Percentiles rank a stretch among this genome's conserved stretches.
Conservation (phyloP, 2,113 vertebrate genomes). For the Centropus unirufus region DNA sequence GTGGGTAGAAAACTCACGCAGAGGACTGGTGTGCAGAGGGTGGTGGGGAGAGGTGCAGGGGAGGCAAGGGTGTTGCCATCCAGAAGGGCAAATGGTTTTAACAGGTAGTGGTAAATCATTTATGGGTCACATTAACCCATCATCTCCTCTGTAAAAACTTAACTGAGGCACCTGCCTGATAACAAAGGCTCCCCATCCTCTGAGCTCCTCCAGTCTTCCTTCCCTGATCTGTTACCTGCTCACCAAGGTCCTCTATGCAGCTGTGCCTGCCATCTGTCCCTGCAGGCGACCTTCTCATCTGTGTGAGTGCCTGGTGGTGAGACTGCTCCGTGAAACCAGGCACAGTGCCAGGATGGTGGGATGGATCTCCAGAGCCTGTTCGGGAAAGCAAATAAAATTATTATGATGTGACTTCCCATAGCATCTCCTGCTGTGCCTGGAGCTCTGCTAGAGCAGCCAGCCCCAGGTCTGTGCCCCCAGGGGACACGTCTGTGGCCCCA, state of each 20-base stretch:
- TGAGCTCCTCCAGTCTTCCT: not conserved
- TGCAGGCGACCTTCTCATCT: not conserved
- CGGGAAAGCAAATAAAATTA: not conserved
- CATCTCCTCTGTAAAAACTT: not conserved
- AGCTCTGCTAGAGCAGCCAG: not conserved
- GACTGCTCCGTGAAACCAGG: not conserved
- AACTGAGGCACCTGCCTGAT: not conserved
- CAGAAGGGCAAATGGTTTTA: not conserved
- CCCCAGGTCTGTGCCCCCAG: not conserved
- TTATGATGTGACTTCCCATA: not conserved
- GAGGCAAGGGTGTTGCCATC: not conserved
- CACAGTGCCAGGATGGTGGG: not conserved
- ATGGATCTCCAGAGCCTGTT: not conserved
- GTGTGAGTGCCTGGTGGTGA: not conserved
- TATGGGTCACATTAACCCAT: not conserved
- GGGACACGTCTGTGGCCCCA: not conserved
- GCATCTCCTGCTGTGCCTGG: not conserved
- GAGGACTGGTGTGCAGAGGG: not conserved
- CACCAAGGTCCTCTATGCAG: not conserved
- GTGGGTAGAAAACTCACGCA: not conserved
- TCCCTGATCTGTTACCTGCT: not conserved
- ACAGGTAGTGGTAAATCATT: not conserved
- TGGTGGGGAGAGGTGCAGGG: not conserved
- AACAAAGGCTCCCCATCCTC: accelerated
- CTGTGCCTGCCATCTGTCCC: not conserved